Evolutionary conservation across 2,113 vertebrate species (phyloP).

Genomic region (Butastur rufipennis): DNA sequence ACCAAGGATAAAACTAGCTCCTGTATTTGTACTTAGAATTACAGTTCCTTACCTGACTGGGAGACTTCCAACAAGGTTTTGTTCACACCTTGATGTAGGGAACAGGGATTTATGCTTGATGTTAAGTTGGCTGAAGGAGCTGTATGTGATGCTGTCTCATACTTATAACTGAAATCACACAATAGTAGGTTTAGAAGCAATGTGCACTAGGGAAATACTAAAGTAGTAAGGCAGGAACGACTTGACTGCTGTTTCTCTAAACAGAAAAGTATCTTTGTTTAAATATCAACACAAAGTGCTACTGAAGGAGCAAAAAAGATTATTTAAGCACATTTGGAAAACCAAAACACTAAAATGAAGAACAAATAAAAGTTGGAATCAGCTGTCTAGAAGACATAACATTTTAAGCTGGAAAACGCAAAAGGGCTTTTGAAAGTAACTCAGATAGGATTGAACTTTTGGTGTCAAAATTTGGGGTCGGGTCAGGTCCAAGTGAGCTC

Average conservation of each 20-base stretch:
- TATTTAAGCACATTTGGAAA: not conserved
- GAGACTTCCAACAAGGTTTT: not conserved
- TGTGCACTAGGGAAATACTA: not conserved
- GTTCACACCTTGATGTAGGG: not conserved
- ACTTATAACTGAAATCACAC: conserved; percentile 71
- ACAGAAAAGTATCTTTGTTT: not conserved
- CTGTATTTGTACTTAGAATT: not conserved
- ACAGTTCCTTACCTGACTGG: conserved; percentile 37
- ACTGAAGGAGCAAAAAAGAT: not conserved
- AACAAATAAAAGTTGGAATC: not conserved
- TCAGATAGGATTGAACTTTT: not conserved
- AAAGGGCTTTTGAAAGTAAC: not conserved
- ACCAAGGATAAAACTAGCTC: not conserved
- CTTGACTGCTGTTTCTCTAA: not conserved
- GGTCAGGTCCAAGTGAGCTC: not conserved
- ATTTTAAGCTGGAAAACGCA: not conserved
- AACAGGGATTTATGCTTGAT: conserved; percentile 43
- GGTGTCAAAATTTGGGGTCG: not conserved
- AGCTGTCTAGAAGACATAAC: not conserved
- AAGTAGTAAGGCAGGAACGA: not conserved
- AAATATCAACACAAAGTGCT: not conserved
- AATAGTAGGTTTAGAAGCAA: not conserved
- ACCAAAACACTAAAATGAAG: not conserved
- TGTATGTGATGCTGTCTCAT: conserved; percentile 8
- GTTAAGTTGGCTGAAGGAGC: conserved; percentile 17